phyloP scores from a whole-genome alignment of 2,888 invertebrate genomes.

The Drosophila stalkeri region DNA sequence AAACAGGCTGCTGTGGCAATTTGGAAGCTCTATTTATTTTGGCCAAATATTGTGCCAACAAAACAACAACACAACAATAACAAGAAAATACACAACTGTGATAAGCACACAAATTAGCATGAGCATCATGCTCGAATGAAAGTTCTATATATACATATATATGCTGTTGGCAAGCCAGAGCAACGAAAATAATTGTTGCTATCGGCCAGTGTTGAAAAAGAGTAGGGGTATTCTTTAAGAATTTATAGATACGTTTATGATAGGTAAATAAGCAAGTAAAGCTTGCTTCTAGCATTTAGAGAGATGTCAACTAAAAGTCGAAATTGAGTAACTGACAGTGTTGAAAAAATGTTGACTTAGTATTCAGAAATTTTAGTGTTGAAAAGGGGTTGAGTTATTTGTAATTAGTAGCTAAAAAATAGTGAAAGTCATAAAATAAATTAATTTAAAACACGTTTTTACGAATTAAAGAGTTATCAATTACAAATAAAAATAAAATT shows the following conservation, averaged over 20 bases:
- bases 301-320: fast-evolving
- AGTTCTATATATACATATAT: background rate
- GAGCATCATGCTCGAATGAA: slow-evolving; percentile 3
- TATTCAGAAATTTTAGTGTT: background rate
- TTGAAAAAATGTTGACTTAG: background rate
- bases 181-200: background rate
- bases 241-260: background rate
- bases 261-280: background rate
- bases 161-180: background rate
- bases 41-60: slow-evolving; percentile 39
- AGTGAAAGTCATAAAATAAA: too few relatives aligned
- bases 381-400: background rate
- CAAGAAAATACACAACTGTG: slow-evolving; percentile 11
- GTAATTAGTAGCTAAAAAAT: background rate
- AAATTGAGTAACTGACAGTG: background rate
- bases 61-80: slow-evolving; percentile 13
- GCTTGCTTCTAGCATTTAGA: background rate
- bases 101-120: slow-evolving; percentile 40
- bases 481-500: background rate
- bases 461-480: background rate
- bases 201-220: background rate
- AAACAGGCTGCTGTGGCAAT: slow-evolving; percentile 36
- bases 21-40: slow-evolving; percentile 43
- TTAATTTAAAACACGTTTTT: background rate
- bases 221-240: background rate